These are phyloP conservation scores for Apis florea DNA, from an alignment of 1,140 invertebrate species.

Conservation along the genomic window DNA sequence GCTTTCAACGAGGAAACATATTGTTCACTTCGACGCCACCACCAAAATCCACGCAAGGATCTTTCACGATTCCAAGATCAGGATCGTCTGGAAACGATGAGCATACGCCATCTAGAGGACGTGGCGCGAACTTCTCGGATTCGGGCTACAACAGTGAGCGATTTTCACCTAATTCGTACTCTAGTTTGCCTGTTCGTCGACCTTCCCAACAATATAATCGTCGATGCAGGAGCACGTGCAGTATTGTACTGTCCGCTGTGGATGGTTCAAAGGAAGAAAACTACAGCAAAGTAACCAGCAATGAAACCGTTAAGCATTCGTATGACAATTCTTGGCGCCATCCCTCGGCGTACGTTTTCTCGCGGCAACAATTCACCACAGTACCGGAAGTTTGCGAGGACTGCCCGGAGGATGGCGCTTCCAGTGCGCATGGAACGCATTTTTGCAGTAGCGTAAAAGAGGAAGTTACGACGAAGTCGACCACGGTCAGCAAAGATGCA, in stretches of 20 bases:
- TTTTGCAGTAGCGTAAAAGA: constrained; percentile 76
- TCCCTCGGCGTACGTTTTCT: constrained; percentile 67
- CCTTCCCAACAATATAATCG: constrained; percentile 75
- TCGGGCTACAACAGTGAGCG: constrained; percentile 81
- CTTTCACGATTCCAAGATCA: constrained; percentile 64
- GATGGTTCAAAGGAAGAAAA: constrained; percentile 41
- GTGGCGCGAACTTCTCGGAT: constrained; percentile 68
- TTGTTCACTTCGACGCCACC: constrained; percentile 81
- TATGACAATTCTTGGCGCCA: constrained; percentile 72
- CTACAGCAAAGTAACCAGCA: constrained; percentile 45
- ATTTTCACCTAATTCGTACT: constrained; percentile 74
- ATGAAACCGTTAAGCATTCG: constrained; percentile 65
- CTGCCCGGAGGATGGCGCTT: constrained; percentile 59
- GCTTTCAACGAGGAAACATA: constrained; percentile 81
- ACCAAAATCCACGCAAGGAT: constrained; percentile 48
- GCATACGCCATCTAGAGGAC: constrained; percentile 44
- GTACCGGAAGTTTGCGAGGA: constrained; percentile 78
- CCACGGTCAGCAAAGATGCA: constrained; percentile 76
- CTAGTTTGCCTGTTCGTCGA: constrained; percentile 67
- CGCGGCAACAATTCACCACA: constrained; percentile 71
- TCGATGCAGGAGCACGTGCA: constrained; percentile 85
- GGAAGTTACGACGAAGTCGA: constrained; percentile 56
- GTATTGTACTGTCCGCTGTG: constrained; percentile 83
- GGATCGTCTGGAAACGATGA: constrained; percentile 55
- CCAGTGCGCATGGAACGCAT: constrained; percentile 73